Evolutionary conservation across 1,140 invertebrate species (phyloP).

Genomic region (Lordiphosa mommai): DNA sequence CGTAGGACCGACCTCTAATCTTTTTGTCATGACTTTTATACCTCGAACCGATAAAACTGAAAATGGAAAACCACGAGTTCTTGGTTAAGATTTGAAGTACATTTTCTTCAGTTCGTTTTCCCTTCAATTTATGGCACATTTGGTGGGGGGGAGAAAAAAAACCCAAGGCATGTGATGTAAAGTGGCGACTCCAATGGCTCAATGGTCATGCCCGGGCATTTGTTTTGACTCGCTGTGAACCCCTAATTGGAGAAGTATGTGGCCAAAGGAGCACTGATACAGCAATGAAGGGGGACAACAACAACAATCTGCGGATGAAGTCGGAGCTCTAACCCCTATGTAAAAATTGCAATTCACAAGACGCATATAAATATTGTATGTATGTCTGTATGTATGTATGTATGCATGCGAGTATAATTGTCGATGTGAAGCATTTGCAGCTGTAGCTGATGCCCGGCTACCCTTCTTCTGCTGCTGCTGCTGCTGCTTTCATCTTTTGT

Average conservation of each 20-base stretch:
- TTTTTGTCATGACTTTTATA: too few relatives aligned
- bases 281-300: constrained; percentile 2
- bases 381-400: not conserved
- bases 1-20: too few relatives aligned
- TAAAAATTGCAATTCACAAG: constrained; percentile 14
- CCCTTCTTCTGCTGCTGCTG: not conserved
- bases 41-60: too few relatives aligned
- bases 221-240: constrained; percentile 8
- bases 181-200: not conserved
- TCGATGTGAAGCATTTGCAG: constrained; percentile 7
- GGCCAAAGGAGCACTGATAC: not conserved
- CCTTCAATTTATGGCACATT: too few relatives aligned
- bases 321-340: constrained; percentile 4
- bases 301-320: constrained; percentile 26
- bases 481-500: constrained; percentile 1
- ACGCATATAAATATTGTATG: constrained; percentile 1
- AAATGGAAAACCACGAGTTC: too few relatives aligned
- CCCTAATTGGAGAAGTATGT: constrained; percentile 4
- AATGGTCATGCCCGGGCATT: constrained; percentile 7
- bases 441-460: constrained; percentile 5
- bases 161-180: not conserved
- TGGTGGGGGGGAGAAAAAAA: too few relatives aligned
- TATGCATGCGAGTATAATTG: not conserved
- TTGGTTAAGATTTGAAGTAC: too few relatives aligned
- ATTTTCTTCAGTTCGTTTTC: too few relatives aligned